phyloP scores from a whole-genome alignment of 2,888 invertebrate genomes.

The Coremacera marginata region DNA sequence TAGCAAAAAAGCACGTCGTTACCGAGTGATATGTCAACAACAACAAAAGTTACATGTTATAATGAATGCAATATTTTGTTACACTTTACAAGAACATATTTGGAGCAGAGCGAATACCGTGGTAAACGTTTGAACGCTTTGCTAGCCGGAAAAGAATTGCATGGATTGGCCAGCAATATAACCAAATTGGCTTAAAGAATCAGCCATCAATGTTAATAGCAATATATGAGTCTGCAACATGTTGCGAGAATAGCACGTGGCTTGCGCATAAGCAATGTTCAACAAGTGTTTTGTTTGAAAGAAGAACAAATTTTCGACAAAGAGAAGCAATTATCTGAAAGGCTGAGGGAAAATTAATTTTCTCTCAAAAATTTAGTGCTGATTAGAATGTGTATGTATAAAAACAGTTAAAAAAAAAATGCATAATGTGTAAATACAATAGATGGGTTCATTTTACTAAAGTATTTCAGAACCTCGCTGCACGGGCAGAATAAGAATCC shows the following conservation, averaged over 20 bases:
- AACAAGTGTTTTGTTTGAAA: background rate
- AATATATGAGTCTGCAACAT: background rate
- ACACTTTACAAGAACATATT: background rate
- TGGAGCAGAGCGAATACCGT: background rate
- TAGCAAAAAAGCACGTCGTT: slow-evolving; percentile 17
- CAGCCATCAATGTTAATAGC: background rate
- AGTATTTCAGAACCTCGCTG: no score
- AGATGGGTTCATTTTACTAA: no score
- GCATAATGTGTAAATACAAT: no score
- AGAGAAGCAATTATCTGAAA: no score
- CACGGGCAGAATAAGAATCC: no score
- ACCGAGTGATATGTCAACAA: slow-evolving; percentile 36
- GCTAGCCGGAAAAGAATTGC: background rate
- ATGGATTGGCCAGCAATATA: background rate
- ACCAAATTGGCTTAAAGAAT: background rate
- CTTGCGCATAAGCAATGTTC: background rate
- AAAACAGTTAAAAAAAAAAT: no score
- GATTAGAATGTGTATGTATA: no score
- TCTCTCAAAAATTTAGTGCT: no score
- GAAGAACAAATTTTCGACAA: no score
- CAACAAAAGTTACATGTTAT: background rate
- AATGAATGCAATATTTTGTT: background rate
- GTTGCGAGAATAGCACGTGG: background rate
- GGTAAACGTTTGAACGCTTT: background rate
- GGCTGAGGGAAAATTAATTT: no score